Evolutionary conservation across 2,888 invertebrate species (phyloP), one percentile per base, ranked within the genome.

Genomic region (Cantharis rustica): DNA sequence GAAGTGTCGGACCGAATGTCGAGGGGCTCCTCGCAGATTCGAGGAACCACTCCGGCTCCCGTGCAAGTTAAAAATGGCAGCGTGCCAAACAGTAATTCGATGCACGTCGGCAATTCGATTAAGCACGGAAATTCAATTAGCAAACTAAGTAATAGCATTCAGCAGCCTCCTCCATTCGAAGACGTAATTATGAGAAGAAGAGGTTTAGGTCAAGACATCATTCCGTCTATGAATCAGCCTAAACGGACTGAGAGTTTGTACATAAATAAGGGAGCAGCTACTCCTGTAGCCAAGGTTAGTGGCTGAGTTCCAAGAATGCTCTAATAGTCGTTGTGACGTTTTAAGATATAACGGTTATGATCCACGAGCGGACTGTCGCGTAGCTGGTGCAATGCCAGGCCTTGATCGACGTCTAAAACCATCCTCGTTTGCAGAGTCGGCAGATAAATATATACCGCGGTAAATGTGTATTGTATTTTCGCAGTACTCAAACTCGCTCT

Each of bases 211-310:
- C 96, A 96, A 89, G 96, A 96, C 87, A 96, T 96, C 87, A 92
- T 95, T 85, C 96, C 96, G 79, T 96, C 96, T 82, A 93, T 92
- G 77, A 94, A 94, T 85, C 95, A 96, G 88, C 96, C 96, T 76
- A 96, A 97, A 89, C 92, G 97, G 85, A 96, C 96, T 80, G 97
- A 97, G 89, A 96, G 96, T 87, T 91, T 97, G 84, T 96, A 94
- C 88, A 93, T 96, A 84, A 84, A 79, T 77, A 92, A 92, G 69
- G 90, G 89, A 79, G 89, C 90, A 90, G 89, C 90, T 90, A 78
- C 86, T 69, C 86, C 89, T 13, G 75, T 75, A 68, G 79, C 68
- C 77, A 79, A 79, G 79, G 79, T 79, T 75, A 79, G 77, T 78
- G 75, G 75, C 78, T 73, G 62, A 61, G 78, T 61, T 75, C 75